Base-by-base conservation (phyloP, 2,113 vertebrate species). In the Orycteropus afer region DNA sequence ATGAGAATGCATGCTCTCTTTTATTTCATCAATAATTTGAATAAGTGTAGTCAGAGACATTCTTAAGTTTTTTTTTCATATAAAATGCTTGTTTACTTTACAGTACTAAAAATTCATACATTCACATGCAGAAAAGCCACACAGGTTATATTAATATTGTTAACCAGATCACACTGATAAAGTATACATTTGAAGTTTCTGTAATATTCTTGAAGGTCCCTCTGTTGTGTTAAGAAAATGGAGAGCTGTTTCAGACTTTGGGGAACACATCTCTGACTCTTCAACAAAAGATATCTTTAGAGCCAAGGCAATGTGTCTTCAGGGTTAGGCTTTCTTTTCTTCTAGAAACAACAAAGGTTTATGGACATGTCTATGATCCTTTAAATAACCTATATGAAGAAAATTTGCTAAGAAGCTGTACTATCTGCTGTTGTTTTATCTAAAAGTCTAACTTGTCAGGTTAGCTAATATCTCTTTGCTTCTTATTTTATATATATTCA, bases 171-270 rank as follows among this genome's bases (percentile, higher is more conserved):
- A 95, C 91, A 85, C 79, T 95, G 65, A 42, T 97, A 92, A 93
- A 77, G 95, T 89, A 96, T 97, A 96, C 87, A 96, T 97, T 90
- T 96, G 87, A 76, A 83, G 93, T 94, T 88, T 86, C 79, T 59
- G 4, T 80, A 87, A 59, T 95, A 57, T 95, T 95, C 90, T 80
- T 91, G 32, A 93, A 90, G 90, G 96, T 93, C 49, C 76, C 69
- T 96, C 74, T 94, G 37, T 95, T 96, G 61, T 86, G 93, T 84
- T 40, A 53, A 89, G 81, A 83, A 97, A 97, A 96, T 90, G 84
- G 92, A 95, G 90, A 86, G 9, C 71, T 73, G 49, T 90, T 97
- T 96, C 97, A 63, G 76, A 96, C 51, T 91, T 93, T 42, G 7
- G 49, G 77, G 63, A 96, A 89, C 51, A 32, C 86, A 59, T 78